phyloP scores from a whole-genome alignment of 2,888 invertebrate species.

The Callinectes sapidus region DNA sequence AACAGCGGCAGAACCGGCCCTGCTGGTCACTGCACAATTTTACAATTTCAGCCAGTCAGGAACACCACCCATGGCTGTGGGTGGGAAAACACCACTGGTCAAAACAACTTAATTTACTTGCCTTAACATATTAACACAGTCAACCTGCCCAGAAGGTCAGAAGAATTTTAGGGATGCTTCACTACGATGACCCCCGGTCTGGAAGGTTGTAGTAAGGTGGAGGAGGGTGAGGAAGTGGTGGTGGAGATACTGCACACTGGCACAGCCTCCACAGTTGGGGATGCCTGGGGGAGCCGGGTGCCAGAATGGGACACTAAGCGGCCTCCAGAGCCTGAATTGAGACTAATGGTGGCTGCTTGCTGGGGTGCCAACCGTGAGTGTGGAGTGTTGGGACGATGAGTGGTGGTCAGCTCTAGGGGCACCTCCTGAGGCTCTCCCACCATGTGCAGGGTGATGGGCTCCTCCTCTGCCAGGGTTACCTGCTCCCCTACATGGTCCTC shows the following conservation, averaged over 20 bases:
- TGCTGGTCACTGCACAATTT: slow-evolving; percentile 8
- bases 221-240: slow-evolving; percentile 51
- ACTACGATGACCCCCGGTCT: slow-evolving; percentile 73
- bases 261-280: slow-evolving; percentile 39
- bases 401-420: slow-evolving; percentile 72
- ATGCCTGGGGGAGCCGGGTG: slow-evolving; percentile 27
- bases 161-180: slow-evolving; percentile 70
- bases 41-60: slow-evolving; percentile 41
- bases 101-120: slow-evolving; percentile 23
- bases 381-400: slow-evolving; percentile 47
- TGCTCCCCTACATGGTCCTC: slow-evolving; percentile 67
- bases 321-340: slow-evolving; percentile 49
- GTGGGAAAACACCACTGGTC: slow-evolving; percentile 57
- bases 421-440: slow-evolving; percentile 72
- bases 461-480: slow-evolving; percentile 54
- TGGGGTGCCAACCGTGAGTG: slow-evolving; percentile 49
- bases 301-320: slow-evolving; percentile 26
- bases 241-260: slow-evolving; percentile 67
- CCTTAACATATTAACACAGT: slow-evolving; percentile 67
- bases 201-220: slow-evolving; percentile 67
- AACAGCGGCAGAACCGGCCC: slow-evolving; percentile 3
- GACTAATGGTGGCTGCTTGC: slow-evolving; percentile 58
- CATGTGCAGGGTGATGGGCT: slow-evolving; percentile 70
- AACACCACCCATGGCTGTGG: slow-evolving; percentile 39
- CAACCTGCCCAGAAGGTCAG: slow-evolving; percentile 43